These are phyloP conservation scores for Melanotaenia boesemani DNA, from an alignment of 2,797 vertebrate species.

Conservation along the genomic window DNA sequence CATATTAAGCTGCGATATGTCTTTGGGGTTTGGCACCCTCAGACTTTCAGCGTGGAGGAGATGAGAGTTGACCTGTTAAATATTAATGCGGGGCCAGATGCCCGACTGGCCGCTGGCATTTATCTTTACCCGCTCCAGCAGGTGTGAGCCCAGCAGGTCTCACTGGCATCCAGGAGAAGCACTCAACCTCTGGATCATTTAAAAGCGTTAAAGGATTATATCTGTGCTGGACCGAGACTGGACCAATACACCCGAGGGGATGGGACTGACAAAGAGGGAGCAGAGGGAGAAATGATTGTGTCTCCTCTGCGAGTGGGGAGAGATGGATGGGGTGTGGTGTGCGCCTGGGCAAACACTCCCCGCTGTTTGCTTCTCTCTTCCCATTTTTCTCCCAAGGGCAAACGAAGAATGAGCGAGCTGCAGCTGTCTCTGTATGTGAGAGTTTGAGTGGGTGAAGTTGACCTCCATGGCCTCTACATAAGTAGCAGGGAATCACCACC, in stretches of 20 bases:
- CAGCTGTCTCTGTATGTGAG: constrained; percentile 61
- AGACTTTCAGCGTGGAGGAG: constrained; percentile 63
- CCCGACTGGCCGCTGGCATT: constrained; percentile 76
- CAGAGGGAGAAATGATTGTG: constrained; percentile 66
- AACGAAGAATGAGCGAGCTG: constrained; percentile 65
- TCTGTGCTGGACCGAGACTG: constrained; percentile 70
- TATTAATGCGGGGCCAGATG: constrained; percentile 79
- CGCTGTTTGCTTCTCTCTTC: constrained; percentile 72
- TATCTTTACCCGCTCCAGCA: constrained; percentile 78
- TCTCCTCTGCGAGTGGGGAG: constrained; percentile 51
- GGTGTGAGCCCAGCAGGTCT: constrained; percentile 72
- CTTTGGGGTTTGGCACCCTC: constrained; percentile 75
- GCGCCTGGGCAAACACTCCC: constrained; percentile 76
- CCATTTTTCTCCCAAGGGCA: constrained; percentile 81
- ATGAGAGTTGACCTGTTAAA: constrained; percentile 79
- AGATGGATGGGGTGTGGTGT: constrained; percentile 71
- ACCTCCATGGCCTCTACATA: constrained; percentile 76
- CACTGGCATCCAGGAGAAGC: constrained; percentile 64
- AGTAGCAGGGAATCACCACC: constrained; percentile 76
- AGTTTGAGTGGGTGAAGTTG: constrained; percentile 47
- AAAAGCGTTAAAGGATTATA: constrained; percentile 79
- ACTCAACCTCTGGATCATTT: constrained; percentile 80
- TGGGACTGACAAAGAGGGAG: constrained; percentile 22
- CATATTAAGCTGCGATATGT: constrained; percentile 74
- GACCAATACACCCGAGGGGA: constrained; percentile 65